Conservation (phyloP, 2,113 vertebrate genomes). For the Hucho hucho region DNA sequence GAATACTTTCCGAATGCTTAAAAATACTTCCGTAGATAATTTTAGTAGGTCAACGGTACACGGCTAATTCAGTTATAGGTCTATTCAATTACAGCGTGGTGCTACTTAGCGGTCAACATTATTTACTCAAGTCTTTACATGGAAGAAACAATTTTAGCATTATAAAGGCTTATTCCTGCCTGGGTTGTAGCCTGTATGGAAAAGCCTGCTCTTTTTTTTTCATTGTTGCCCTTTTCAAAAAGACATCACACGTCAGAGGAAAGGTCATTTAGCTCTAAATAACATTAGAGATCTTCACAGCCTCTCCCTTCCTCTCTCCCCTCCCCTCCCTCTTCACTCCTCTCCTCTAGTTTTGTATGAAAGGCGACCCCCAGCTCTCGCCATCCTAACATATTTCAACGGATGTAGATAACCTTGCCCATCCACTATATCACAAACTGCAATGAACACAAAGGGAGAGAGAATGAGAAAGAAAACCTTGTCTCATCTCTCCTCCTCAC, state of each 20-base stretch:
- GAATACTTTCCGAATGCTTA: too few species aligned
- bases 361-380: slow-evolving; percentile 1
- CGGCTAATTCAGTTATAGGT: too few species aligned
- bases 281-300: slow-evolving; percentile 42
- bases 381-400: background rate
- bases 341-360: background rate
- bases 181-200: slow-evolving; percentile 12
- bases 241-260: slow-evolving; percentile 47
- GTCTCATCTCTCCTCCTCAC: slow-evolving; percentile 38
- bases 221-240: slow-evolving; percentile 64
- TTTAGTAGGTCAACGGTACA: background rate
- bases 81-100: background rate
- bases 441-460: background rate
- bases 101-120: slow-evolving; percentile 6
- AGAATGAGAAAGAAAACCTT: background rate
- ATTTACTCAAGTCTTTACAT: slow-evolving; percentile 21
- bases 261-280: slow-evolving; percentile 62
- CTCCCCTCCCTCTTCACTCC: background rate
- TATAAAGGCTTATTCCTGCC: slow-evolving; percentile 7
- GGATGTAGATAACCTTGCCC: background rate
- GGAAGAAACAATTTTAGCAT: slow-evolving; percentile 16
- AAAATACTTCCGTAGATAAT: background rate
- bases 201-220: slow-evolving; percentile 32
- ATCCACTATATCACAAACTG: background rate
- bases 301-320: background rate